These are phyloP conservation scores for Oceanodroma tethys DNA, from an alignment of 2,113 vertebrate genomes.

Conservation along the genomic window DNA sequence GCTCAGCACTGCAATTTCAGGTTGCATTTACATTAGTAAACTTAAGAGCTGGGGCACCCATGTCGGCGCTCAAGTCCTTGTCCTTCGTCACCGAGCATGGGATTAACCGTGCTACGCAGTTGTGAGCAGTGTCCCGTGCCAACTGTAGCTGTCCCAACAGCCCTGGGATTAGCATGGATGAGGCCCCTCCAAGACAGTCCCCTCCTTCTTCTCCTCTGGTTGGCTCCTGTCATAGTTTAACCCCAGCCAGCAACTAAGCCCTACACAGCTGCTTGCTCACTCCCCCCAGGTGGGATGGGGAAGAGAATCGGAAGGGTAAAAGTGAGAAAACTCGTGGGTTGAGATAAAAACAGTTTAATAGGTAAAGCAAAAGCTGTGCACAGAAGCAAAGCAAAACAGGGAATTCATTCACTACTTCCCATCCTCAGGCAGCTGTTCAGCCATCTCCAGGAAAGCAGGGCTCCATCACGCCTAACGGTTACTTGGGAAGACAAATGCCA, in stretches of 20 bases:
- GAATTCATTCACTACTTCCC: neutral
- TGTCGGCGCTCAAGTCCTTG: rapidly evolving
- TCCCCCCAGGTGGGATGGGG: rapidly evolving
- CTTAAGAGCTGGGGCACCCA: neutral
- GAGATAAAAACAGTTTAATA: neutral
- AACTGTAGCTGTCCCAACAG: neutral
- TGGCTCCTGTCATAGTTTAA: neutral
- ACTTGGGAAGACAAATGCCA: neutral
- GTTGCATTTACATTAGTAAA: neutral
- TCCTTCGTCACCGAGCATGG: neutral
- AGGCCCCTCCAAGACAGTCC: neutral
- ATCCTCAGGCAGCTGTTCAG: neutral
- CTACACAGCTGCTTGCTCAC: neutral
- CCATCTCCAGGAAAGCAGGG: neutral
- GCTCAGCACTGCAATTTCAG: neutral
- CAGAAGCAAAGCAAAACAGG: neutral
- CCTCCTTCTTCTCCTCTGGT: neutral
- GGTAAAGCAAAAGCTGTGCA: neutral
- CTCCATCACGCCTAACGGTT: neutral
- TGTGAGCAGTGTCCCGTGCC: neutral
- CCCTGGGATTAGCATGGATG: neutral
- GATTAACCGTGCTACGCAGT: neutral
- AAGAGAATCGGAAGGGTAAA: neutral
- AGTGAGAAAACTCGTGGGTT: neutral
- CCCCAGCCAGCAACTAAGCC: neutral